phyloP scores from a whole-genome alignment of 2,888 invertebrate genomes.

The Palloptera scutellata region DNA sequence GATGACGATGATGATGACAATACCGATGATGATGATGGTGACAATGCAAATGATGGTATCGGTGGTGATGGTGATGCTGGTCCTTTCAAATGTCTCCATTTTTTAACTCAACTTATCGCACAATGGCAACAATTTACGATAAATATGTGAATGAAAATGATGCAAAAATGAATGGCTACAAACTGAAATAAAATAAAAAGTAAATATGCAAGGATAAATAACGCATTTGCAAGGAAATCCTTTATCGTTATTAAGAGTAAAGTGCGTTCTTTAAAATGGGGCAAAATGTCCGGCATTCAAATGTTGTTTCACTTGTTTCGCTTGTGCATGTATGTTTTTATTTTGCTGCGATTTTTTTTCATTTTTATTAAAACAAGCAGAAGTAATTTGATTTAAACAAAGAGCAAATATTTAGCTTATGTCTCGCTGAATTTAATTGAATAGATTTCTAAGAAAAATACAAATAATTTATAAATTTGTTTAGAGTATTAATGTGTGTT shows the following conservation, averaged over 20 bases:
- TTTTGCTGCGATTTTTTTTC: conserved; percentile 7
- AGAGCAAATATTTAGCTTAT: too few species aligned
- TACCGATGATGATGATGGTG: background rate
- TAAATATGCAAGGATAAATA: background rate
- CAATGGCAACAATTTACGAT: conserved; percentile 3
- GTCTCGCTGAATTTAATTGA: too few species aligned
- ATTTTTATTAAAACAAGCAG: conserved; percentile 27
- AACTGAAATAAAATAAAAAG: background rate
- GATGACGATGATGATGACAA: background rate
- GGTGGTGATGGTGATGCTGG: conserved; percentile 8
- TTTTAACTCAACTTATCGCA: background rate
- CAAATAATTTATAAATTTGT: too few species aligned
- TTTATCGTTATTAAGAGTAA: too few species aligned
- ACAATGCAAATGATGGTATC: background rate
- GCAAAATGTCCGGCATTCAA: too few species aligned
- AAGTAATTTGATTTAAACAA: conserved; percentile 27
- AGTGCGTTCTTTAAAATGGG: too few species aligned
- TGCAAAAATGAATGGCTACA: background rate
- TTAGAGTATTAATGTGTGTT: too few species aligned
- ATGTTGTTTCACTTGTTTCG: too few species aligned
- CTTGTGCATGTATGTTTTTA: background rate
- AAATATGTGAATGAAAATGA: conserved; percentile 1
- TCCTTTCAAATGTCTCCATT: too few species aligned
- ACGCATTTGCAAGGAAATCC: too few species aligned
- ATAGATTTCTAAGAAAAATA: too few species aligned